A percentile compares a stretch with the other conserved stretches of the same genome.
phyloP scores from a whole-genome alignment of 2,797 vertebrate genomes.

The Octomys mimax region DNA sequence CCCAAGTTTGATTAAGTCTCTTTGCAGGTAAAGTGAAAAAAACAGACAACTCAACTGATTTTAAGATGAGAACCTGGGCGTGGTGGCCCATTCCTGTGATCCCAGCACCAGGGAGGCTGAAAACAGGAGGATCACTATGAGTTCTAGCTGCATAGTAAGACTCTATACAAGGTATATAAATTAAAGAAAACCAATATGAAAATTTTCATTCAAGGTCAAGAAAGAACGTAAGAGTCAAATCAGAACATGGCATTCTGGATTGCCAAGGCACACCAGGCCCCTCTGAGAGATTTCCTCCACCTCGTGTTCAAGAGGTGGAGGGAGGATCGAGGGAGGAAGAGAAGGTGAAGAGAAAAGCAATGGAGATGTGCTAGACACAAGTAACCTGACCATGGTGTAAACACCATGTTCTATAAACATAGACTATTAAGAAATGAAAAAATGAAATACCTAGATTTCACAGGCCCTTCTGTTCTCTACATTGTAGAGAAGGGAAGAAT shows the following conservation, averaged over 20 bases:
- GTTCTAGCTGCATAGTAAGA: too few species aligned
- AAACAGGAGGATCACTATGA: too few species aligned
- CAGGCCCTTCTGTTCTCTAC: conserved; percentile 38
- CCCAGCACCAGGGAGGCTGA: too few species aligned
- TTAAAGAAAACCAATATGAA: background rate
- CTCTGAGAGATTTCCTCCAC: background rate
- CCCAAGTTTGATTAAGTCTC: background rate
- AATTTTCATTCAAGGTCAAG: background rate
- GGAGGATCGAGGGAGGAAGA: background rate
- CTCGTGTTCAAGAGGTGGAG: background rate
- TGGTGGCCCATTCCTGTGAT: too few species aligned
- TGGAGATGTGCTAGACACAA: background rate
- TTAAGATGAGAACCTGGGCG: background rate
- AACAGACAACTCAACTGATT: background rate
- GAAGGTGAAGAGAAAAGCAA: background rate
- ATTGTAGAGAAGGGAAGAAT: conserved; percentile 73
- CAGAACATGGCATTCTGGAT: background rate
- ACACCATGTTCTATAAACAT: background rate
- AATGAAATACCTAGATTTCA: conserved; percentile 44
- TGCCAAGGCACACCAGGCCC: background rate
- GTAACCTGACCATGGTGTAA: too few species aligned
- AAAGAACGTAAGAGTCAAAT: background rate
- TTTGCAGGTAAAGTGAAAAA: background rate
- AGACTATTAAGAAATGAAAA: background rate
- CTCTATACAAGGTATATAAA: too few species aligned